These are phyloP conservation scores for Drosophila buzzatii DNA, from an alignment of 2,888 invertebrate species.

Conservation along the genomic window DNA sequence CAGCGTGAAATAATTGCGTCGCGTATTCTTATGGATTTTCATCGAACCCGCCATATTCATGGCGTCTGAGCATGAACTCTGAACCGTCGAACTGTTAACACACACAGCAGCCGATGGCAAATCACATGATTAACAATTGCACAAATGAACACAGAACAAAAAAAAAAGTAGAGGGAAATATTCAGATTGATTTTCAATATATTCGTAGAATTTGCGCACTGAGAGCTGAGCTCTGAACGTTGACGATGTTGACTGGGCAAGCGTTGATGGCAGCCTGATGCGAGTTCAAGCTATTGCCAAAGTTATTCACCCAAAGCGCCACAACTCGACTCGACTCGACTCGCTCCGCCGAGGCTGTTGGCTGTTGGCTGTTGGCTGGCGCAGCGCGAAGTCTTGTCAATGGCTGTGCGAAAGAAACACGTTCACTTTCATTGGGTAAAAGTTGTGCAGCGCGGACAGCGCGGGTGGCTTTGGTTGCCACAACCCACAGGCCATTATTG, in stretches of 20 bases:
- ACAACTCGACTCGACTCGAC: not conserved
- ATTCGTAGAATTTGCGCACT: not conserved
- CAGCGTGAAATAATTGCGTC: slow-evolving; percentile 81
- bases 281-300: slow-evolving; percentile 64
- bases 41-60: slow-evolving; percentile 76
- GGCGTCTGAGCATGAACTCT: not conserved
- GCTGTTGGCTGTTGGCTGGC: slow-evolving; percentile 8
- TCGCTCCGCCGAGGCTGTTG: slow-evolving; percentile 12
- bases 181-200: not conserved
- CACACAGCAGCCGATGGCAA: slow-evolving; percentile 4
- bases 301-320: slow-evolving; percentile 77
- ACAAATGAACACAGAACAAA: not conserved
- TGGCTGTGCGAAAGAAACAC: slow-evolving; percentile 56
- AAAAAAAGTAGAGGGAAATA: not conserved
- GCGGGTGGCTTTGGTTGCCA: slow-evolving; percentile 39
- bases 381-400: slow-evolving; percentile 24
- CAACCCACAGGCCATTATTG: slow-evolving; percentile 47
- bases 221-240: slow-evolving; percentile 21
- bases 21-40: slow-evolving; percentile 76
- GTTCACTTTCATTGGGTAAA: slow-evolving; percentile 78
- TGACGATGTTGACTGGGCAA: slow-evolving; percentile 68
- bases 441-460: slow-evolving; percentile 50
- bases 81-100: not conserved
- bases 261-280: slow-evolving; percentile 70
- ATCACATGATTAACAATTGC: slow-evolving; percentile 38